Evolutionary conservation across 2,797 vertebrate species (phyloP).

Genomic region (Cynopterus sphinx): DNA sequence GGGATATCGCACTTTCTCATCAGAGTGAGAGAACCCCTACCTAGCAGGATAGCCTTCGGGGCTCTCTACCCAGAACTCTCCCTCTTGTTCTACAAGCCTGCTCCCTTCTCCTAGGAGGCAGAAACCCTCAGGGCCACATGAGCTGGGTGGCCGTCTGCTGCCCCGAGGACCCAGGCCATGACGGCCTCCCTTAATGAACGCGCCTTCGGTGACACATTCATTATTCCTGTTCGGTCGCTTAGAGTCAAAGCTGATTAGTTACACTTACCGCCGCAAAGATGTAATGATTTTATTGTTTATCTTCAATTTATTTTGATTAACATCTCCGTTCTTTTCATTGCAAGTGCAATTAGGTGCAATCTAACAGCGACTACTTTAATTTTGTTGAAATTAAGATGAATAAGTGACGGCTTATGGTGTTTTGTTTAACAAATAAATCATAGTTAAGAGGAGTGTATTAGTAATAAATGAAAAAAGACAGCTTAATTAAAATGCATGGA

Average conservation of each 20-base stretch:
- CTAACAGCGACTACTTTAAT: constrained; percentile 88
- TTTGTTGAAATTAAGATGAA: constrained; percentile 91
- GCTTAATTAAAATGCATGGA: constrained; percentile 87
- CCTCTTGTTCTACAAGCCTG: neutral
- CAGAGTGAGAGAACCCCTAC: neutral
- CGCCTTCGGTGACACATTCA: constrained; percentile 89
- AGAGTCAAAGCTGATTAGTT: constrained; percentile 92
- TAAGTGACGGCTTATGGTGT: constrained; percentile 89
- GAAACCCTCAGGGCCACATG: constrained; percentile 53
- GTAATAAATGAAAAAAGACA: constrained; percentile 87
- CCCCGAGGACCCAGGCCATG: constrained; percentile 82
- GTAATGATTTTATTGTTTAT: constrained; percentile 94
- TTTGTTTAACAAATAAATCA: constrained; percentile 92
- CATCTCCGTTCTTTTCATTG: constrained; percentile 91
- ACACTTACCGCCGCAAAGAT: constrained; percentile 90
- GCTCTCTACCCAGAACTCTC: neutral
- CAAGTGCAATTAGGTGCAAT: constrained; percentile 90
- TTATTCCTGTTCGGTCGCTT: constrained; percentile 90
- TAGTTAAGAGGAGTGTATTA: constrained; percentile 89
- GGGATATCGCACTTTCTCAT: neutral
- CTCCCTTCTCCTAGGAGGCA: neutral
- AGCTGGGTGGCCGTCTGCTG: constrained; percentile 64
- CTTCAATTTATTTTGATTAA: constrained; percentile 94
- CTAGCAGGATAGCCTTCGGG: neutral
- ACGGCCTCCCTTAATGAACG: constrained; percentile 88